These are phyloP conservation scores for Drosophila paramelanica DNA, from an alignment of 2,888 invertebrate species.

Conservation along the genomic window DNA sequence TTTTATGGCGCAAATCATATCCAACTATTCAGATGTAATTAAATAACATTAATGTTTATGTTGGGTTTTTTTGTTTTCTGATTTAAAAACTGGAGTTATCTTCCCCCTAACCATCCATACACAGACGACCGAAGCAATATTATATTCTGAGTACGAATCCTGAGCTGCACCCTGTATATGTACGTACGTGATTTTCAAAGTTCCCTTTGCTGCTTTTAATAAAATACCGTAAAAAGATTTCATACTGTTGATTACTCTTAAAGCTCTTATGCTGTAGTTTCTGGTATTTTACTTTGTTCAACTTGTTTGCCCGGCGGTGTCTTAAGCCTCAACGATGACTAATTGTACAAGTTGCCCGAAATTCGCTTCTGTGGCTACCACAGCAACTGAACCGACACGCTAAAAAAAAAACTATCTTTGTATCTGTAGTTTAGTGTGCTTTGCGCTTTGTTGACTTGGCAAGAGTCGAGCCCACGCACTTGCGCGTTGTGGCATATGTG, in stretches of 20 bases:
- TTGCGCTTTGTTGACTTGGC: slow-evolving; percentile 53
- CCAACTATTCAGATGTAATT: no score
- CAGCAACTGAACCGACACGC: slow-evolving; percentile 33
- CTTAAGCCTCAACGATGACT: slow-evolving; percentile 64
- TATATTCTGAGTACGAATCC: not conserved
- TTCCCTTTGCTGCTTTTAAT: slow-evolving; percentile 1
- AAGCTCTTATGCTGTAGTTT: slow-evolving; percentile 26
- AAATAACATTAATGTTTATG: no score
- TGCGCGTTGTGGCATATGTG: slow-evolving; percentile 21
- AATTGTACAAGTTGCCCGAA: slow-evolving; percentile 61
- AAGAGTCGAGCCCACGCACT: slow-evolving; percentile 57
- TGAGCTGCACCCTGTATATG: not conserved
- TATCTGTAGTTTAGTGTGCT: slow-evolving; percentile 20
- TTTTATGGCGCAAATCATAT: no score
- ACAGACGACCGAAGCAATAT: no score
- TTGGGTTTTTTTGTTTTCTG: no score
- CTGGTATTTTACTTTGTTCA: slow-evolving; percentile 27
- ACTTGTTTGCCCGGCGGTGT: slow-evolving; percentile 21
- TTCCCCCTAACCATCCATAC: no score
- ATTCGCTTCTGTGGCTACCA: slow-evolving; percentile 21
- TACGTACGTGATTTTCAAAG: not conserved
- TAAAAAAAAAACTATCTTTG: slow-evolving; percentile 19
- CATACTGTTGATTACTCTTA: slow-evolving; percentile 18
- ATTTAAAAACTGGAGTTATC: no score
- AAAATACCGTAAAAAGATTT: slow-evolving; percentile 13